phyloP scores from a whole-genome alignment of 2,797 vertebrate genomes.

The Arctocebus calabarensis region DNA sequence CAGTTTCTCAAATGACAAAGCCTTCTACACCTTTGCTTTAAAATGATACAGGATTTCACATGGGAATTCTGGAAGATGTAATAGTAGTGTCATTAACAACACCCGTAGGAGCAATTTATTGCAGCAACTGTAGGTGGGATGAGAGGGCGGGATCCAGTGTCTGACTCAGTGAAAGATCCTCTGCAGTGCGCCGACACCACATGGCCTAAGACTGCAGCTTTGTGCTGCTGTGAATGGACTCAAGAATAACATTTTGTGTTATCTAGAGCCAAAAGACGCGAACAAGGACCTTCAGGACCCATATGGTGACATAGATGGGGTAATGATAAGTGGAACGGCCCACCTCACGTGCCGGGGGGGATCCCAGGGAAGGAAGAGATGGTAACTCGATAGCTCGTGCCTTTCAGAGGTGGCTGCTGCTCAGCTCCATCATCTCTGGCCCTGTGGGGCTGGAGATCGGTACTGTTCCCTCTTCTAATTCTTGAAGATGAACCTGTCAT shows the following conservation, averaged over 20 bases:
- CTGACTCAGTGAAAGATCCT: not conserved
- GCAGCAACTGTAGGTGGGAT: not conserved
- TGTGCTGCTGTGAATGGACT: not conserved
- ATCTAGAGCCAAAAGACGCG: not conserved
- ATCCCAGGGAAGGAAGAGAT: not conserved
- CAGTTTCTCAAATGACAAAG: not conserved
- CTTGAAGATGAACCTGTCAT: not conserved
- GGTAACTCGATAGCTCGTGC: rapidly evolving
- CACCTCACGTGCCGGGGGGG: rapidly evolving
- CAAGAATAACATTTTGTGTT: not conserved
- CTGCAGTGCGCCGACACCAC: not conserved
- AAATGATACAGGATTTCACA: not conserved
- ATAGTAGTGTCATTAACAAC: not conserved
- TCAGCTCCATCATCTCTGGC: not conserved
- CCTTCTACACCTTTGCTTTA: not conserved
- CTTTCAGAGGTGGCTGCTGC: not conserved
- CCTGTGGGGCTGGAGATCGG: not conserved
- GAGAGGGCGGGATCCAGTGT: not conserved
- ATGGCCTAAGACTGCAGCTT: not conserved
- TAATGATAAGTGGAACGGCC: not conserved
- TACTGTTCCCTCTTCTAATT: not conserved
- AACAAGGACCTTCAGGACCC: not conserved
- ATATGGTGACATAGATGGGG: not conserved
- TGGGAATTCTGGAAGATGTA: not conserved
- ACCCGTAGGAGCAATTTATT: not conserved